phyloP scores from a whole-genome alignment of 2,113 vertebrate species.

The Trematomus loennbergii region DNA sequence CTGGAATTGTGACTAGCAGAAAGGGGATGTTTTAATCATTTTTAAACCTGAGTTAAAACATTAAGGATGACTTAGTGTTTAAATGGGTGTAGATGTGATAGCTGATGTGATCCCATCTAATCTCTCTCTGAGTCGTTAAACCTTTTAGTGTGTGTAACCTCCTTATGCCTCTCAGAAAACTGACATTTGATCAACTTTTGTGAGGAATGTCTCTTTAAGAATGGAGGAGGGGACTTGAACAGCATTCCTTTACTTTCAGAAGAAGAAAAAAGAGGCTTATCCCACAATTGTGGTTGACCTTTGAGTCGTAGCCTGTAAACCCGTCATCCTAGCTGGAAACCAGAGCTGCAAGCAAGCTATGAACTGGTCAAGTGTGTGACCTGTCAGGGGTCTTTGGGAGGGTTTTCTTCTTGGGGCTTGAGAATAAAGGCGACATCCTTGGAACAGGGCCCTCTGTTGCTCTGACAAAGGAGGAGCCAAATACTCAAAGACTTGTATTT shows the following conservation, averaged over 20 bases:
- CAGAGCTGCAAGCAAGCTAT: conserved; percentile 56
- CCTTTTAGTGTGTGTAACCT: background rate
- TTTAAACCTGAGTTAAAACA: conserved; percentile 10
- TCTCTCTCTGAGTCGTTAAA: background rate
- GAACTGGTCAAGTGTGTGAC: conserved; percentile 75
- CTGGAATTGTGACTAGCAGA: conserved; percentile 15
- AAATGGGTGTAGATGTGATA: background rate
- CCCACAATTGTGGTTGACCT: conserved; percentile 66
- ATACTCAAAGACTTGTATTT: conserved; percentile 69
- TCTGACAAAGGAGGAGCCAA: conserved; percentile 73
- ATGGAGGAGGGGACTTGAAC: conserved; percentile 28
- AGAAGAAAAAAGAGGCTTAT: conserved; percentile 39
- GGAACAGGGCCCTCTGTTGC: conserved; percentile 68
- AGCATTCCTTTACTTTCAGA: conserved; percentile 54
- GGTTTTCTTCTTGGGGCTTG: conserved; percentile 42
- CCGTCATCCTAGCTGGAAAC: conserved; percentile 54
- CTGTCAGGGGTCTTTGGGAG: conserved; percentile 62
- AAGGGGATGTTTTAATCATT: conserved; percentile 3
- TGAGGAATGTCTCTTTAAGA: conserved; percentile 44
- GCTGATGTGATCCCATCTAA: conserved; percentile 13
- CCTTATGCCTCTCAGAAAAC: background rate
- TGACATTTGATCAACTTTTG: conserved; percentile 52
- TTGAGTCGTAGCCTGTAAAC: conserved; percentile 59
- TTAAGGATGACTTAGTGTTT: background rate
- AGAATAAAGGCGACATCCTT: conserved; percentile 73